Base-by-base conservation (phyloP, 2,888 invertebrate species). In the Argyresthia goedartella region DNA sequence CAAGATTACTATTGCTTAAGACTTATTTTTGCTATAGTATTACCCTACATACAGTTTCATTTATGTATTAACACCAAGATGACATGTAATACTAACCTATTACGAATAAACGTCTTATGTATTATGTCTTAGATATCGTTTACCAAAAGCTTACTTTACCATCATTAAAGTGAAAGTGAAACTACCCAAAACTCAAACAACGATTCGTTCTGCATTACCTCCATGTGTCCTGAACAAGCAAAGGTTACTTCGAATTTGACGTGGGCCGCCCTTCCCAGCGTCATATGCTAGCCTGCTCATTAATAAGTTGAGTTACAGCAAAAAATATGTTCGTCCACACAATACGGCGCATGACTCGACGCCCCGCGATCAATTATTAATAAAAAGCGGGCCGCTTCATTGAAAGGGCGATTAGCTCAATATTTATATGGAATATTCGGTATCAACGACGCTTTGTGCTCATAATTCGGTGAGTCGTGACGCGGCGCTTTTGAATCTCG, bases 331-430 rank as follows among this genome's bases (percentile, higher is more conserved):
- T 79, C 74, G 57, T 67, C 74, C 62, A 73, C 67, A 51, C 41
- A 84, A 84, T 82, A 80, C 76, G 73, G 76, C 80, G 81, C 85
- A 85, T 85, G 85, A 85, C 85, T 85, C 77, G 85, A 73, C 71
- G 74, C 73, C 81, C 78, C 63, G 69, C 78, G 76, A 86, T 85
- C 85, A 82, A 85, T 86, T 85, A 85, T 85, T 85, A 85, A 85
- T 85, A 86, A 85, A 86, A 85, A 86, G 81, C 82, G 78, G 79
- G 80, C 85, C 82, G 85, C 81, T 80, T 79, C 81, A 84, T 84
- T 86, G 85, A 86, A 86, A 86, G 84, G 84, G 85, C 86, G 86
- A 85, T 86, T 86, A 86, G 86, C 85, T 85, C 85, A 86, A 86
- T 86, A 86, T 86, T 86, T 85, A 86, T 85, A 85, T 85, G 86